These are phyloP conservation scores for Melieria picta DNA, from an alignment of 2,888 invertebrate genomes.

Conservation along the genomic window DNA sequence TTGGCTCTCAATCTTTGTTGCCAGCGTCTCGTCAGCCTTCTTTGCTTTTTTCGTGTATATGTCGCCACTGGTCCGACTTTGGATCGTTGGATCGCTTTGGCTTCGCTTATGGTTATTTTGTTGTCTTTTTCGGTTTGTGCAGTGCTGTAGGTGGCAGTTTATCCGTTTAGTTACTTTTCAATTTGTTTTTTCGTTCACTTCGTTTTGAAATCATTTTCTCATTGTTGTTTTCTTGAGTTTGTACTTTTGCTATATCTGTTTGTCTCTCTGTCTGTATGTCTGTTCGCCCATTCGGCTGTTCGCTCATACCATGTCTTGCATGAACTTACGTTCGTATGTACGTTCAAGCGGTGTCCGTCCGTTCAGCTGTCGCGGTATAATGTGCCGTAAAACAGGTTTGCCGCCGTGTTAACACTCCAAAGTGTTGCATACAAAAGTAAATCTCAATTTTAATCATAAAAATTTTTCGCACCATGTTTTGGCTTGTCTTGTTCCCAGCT, in stretches of 20 bases:
- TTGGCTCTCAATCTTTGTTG: no score
- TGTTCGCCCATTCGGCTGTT: slow-evolving; percentile 19
- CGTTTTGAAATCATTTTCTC: slow-evolving; percentile 7
- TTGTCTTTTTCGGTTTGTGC: not conserved
- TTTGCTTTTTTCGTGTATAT: not conserved
- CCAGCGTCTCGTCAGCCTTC: slow-evolving; percentile 10
- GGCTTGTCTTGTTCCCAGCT: not conserved
- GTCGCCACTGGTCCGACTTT: not conserved
- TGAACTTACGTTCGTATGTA: not conserved
- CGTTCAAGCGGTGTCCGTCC: not conserved
- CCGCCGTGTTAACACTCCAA: slow-evolving; percentile 13
- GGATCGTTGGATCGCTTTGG: not conserved
- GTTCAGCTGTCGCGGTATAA: not conserved
- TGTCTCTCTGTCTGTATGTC: not conserved
- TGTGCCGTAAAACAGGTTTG: slow-evolving; percentile 32
- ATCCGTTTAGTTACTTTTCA: slow-evolving; percentile 29
- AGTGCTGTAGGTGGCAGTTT: slow-evolving; percentile 33
- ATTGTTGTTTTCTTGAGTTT: not conserved
- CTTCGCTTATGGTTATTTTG: not conserved
- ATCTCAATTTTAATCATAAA: slow-evolving; percentile 14
- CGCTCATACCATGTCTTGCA: not conserved
- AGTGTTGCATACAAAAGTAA: slow-evolving; percentile 29
- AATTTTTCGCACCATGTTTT: slow-evolving; percentile 1
- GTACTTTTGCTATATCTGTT: not conserved
- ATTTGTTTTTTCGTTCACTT: not conserved